Evolutionary conservation across 2,888 invertebrate species (phyloP), one percentile per base, ranked within the genome.

Genomic region (Glomeris marginata): DNA sequence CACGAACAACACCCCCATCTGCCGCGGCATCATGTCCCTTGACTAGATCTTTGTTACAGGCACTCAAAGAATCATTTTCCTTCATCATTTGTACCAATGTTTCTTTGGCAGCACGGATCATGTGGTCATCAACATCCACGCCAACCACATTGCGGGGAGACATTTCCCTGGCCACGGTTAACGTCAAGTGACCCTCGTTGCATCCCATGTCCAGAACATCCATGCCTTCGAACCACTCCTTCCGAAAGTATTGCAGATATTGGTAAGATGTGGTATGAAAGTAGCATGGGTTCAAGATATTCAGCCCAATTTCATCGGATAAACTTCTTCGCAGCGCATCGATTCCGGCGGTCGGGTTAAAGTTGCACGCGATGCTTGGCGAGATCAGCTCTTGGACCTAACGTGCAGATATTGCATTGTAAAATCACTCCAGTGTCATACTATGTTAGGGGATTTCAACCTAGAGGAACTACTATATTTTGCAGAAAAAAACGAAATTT

Each of bases 131-230:
- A 59, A 98, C 95, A 66, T 98, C 97, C 58, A 97, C 81, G 52
- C 97, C 98, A 50, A 85, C 55, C 51, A 95, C 82, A 56, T 83
- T 82, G 55, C 77, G 77, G 2, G 95, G 92, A 35, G 78, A 75
- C 58, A 87, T 80, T 60, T 88, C 84, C 55, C 84, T 75, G 0
- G 91, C 97, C 45, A 98, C 76, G 0, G 84, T 80, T 38, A 95
- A 75, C 10, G 97, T 91, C 58, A 98, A 78, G 65, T 92, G 88
- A 1, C 98, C 98, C 53, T 90, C 84, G 69, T 98, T 98, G 69
- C 97, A 98, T 15, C 98, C 98, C 63, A 98, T 84, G 64, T 98
- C 98, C 56, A 98, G 72, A 41, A 97, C 82, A 67, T 90, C 86
- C 68, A 87, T 92, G 56, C 81, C 81, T 55, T 79, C 74, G 66